Base-by-base conservation (phyloP, 2,888 invertebrate species). In the Cerceris ruficornis region DNA sequence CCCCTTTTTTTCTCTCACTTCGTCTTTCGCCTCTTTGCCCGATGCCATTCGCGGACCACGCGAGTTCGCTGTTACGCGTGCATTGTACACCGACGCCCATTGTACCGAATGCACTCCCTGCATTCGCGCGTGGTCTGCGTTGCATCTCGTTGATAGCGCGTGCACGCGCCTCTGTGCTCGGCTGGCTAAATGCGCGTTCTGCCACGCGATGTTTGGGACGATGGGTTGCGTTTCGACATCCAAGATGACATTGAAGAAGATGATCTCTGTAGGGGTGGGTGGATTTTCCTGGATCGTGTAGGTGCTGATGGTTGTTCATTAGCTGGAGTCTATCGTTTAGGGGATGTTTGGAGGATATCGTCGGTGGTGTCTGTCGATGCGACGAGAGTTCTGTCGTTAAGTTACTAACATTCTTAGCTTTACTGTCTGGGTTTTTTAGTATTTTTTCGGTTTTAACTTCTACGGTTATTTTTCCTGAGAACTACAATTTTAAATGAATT, bases 141-240 rank as follows among this genome's bases (percentile, higher is more conserved):
- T 69, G 69, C 74, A 39, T 62, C 61, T 68, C 43, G 62, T 43
- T 64, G 79, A 82, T 76, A 75, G 49, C 49, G 49, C 60, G 13
- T 13, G 67, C 15, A 49, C 60, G 61, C 14, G 14, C 2, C 28
- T 41, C 46, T 39, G 50, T 6, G 59, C 66, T 28, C n/a, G 13
- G 11, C 4, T 8, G 55, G 28, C 28, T 8, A 9, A 57, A 57
- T 39, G 17, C 60, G 14, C 55, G 49, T 42, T n/a, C 15, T 58
- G 17, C 54, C 42, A 65, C 52, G 52, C 6, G 28, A 28, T 28
- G 28, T 28, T 28, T 28, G 28, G 28, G 28, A 65, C 14, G 65
- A 50, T n/a, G 50, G 50, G 57, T 13, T 9, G 42, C 57, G 42
- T 43, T 13, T 57, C 43, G 28, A 28, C 39, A 17, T 17, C 14